Evolutionary conservation across 2,113 vertebrate genomes (phyloP).

Genomic region (Tragulus kanchil): DNA sequence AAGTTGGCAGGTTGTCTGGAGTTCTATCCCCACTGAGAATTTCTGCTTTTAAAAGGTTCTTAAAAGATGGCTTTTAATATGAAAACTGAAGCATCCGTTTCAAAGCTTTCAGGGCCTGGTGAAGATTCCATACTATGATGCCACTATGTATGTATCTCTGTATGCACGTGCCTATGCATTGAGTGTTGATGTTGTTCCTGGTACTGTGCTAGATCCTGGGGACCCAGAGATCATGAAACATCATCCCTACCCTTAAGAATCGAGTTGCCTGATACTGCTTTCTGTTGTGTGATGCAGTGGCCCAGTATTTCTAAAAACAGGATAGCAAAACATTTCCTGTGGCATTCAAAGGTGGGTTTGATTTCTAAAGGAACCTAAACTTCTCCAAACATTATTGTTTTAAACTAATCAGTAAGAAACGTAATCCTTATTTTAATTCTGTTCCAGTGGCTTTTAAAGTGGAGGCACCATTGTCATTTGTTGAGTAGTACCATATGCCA

Average conservation of each 20-base stretch:
- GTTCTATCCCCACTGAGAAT: not conserved
- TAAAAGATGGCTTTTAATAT: not conserved
- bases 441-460: conserved; percentile 36
- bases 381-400: conserved; percentile 6
- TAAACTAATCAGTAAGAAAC: not conserved
- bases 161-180: not conserved
- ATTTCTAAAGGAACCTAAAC: not conserved
- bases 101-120: not conserved
- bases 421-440: not conserved
- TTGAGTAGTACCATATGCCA: not conserved
- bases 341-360: not conserved
- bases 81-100: not conserved
- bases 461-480: not conserved
- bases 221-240: not conserved
- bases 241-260: not conserved
- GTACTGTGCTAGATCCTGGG: not conserved
- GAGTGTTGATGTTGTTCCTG: not conserved
- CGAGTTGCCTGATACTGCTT: not conserved
- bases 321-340: not conserved
- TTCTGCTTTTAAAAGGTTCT: not conserved
- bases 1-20: not conserved
- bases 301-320: not conserved
- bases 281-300: not conserved
- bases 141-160: not conserved
- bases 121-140: not conserved